A percentile compares a stretch with the other conserved stretches of the same genome.
Evolutionary conservation across 2,888 invertebrate species (phyloP).

Genomic region (Melolontha melolontha): DNA sequence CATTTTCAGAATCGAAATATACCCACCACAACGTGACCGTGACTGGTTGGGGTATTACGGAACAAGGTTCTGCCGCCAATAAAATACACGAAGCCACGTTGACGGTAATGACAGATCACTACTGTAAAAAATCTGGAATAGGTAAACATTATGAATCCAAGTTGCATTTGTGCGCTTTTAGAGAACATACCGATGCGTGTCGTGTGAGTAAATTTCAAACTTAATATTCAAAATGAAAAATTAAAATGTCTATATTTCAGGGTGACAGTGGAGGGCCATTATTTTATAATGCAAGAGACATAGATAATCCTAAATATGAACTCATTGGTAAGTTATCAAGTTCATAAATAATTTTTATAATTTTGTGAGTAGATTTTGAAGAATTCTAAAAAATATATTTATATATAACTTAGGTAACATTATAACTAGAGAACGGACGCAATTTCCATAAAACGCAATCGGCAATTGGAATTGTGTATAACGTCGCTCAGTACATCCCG

Average conservation of each 20-base stretch:
- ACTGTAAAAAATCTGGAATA: conserved; percentile 61
- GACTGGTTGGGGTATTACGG: conserved; percentile 70
- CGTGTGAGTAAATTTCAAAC: conserved; percentile 64
- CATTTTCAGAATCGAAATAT: conserved; percentile 63
- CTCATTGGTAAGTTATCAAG: conserved; percentile 67
- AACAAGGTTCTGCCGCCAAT: conserved; percentile 64
- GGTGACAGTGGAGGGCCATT: conserved; percentile 78
- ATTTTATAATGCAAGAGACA: conserved; percentile 62
- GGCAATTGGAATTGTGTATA: too few species aligned
- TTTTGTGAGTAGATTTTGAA: too few species aligned
- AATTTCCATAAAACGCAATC: too few species aligned
- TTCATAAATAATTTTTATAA: too few species aligned
- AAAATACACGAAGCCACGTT: conserved; percentile 67
- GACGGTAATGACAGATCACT: conserved; percentile 64
- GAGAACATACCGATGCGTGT: conserved; percentile 70
- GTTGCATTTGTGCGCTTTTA: conserved; percentile 73
- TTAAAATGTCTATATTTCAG: conserved; percentile 60
- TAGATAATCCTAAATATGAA: conserved; percentile 68
- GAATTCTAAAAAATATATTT: too few species aligned
- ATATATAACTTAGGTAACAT: too few species aligned
- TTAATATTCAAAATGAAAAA: background rate
- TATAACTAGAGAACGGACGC: too few species aligned
- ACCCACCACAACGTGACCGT: conserved; percentile 65
- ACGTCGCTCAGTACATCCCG: too few species aligned
- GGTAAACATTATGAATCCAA: conserved; percentile 63